Base-by-base conservation (phyloP, 2,113 vertebrate genomes). In the Pluvialis apricaria region DNA sequence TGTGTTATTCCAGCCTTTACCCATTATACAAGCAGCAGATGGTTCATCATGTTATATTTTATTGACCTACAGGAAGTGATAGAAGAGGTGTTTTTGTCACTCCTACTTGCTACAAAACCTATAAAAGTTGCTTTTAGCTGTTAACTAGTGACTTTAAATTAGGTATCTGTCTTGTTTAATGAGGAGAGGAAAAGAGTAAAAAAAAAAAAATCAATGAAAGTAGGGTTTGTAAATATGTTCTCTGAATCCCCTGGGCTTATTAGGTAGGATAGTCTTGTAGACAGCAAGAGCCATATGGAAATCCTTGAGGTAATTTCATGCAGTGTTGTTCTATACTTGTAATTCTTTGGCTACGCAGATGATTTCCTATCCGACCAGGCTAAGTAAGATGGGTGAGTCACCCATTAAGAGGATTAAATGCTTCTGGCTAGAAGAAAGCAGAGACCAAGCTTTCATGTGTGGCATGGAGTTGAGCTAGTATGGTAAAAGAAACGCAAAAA, bases 241-340 rank as follows among this genome's bases (percentile, higher is more conserved):
- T 77, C 84, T 88, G 86, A 80, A 73, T 96, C 66, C 84, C 65
- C 62, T 77, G 92, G 75, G 75, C 42, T 95, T 95, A 90, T 80
- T 92, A 94, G 86, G 49, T 90, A 87, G 54, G 77, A 76, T 85
- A 70, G 77, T 49, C 65, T 88, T 91, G 65, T 65, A 85, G 88
- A 76, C 55, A 79, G 71, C 66, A 62, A 77, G 70, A 85, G 82
- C 81, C n/a, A 28, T 76, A 51, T 73, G 92, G 92, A 97, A 94
- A 94, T 96, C 95, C 92, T 94, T 81, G 83, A 94, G 89, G 80
- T 92, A 91, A 96, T 94, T 97, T 96, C 89, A 90, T 94, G 92
- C 75, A 54, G 54, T 66, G 83, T 77, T 97, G 86, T 84, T 91
- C 49, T 57, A 52, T 61, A 70, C 58, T 87, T 94, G 92, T 94